Evolutionary conservation across 1,140 invertebrate species (phyloP).

Genomic region (Listronotus oregonensis): DNA sequence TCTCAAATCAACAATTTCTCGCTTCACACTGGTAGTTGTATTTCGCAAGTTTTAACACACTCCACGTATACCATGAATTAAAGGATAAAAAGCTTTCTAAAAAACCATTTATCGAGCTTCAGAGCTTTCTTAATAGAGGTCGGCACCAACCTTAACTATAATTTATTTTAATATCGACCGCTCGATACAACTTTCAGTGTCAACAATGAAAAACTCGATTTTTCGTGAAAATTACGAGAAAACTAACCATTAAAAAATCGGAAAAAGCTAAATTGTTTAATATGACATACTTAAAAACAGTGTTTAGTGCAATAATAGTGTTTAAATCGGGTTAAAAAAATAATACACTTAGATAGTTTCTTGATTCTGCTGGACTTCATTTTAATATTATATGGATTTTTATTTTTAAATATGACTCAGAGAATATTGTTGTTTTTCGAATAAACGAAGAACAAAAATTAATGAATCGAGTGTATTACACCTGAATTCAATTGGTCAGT

Average conservation of each 20-base stretch:
- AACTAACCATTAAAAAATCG: neutral
- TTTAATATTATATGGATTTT: constrained; percentile 18
- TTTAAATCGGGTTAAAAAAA: too few relatives aligned
- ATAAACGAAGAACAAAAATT: too few relatives aligned
- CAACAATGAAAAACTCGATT: constrained; percentile 9
- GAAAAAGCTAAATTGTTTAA: neutral
- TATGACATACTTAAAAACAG: too few relatives aligned
- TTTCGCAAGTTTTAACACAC: too few relatives aligned
- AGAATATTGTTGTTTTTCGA: constrained; percentile 12
- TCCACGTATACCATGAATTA: too few relatives aligned
- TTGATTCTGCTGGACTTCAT: neutral
- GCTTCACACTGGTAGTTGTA: too few relatives aligned
- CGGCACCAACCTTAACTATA: neutral
- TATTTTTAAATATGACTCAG: constrained; percentile 23
- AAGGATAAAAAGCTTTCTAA: neutral
- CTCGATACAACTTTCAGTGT: neutral
- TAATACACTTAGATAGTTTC: too few relatives aligned
- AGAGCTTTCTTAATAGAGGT: neutral
- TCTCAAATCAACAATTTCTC: too few relatives aligned
- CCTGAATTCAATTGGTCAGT: neutral
- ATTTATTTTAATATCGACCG: neutral
- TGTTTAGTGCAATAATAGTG: too few relatives aligned
- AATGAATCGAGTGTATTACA: too few relatives aligned
- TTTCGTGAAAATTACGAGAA: neutral
- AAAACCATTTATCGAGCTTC: neutral